phyloP scores from a whole-genome alignment of 1,140 invertebrate genomes.

The Drosophila bocqueti region DNA sequence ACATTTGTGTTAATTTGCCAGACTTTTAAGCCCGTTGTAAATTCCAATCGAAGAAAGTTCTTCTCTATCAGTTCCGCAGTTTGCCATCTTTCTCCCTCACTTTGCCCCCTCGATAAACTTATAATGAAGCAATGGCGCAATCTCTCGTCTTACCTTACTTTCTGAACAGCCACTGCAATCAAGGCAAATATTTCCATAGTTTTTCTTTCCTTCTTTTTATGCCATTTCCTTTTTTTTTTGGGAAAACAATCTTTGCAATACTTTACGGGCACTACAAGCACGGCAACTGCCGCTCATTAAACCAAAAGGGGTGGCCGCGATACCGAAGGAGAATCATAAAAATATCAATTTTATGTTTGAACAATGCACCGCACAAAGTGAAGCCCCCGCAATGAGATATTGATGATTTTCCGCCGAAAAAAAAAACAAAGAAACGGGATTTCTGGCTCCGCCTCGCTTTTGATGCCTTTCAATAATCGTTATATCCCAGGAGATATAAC shows the following conservation, averaged over 20 bases:
- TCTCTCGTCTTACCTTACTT: slow-evolving; percentile 28
- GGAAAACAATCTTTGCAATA: slow-evolving; percentile 39
- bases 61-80: slow-evolving; percentile 13
- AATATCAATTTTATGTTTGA: slow-evolving; percentile 72
- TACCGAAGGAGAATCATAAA: slow-evolving; percentile 45
- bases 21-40: slow-evolving; percentile 10
- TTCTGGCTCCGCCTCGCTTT: slow-evolving; percentile 8
- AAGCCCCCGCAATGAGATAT: slow-evolving; percentile 22
- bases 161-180: slow-evolving; percentile 38
- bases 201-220: slow-evolving; percentile 12
- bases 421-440: slow-evolving; percentile 12
- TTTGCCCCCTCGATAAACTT: slow-evolving; percentile 19
- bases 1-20: slow-evolving; percentile 24
- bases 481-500: slow-evolving; percentile 27
- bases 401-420: slow-evolving; percentile 29
- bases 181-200: slow-evolving; percentile 52
- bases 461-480: slow-evolving; percentile 63
- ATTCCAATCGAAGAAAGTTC: slow-evolving; percentile 34
- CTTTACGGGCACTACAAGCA: slow-evolving; percentile 44
- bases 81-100: slow-evolving; percentile 4
- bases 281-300: slow-evolving; percentile 49
- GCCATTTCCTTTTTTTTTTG: neutral
- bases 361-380: slow-evolving; percentile 60
- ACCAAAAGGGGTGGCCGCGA: slow-evolving; percentile 9
- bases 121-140: slow-evolving; percentile 46